phyloP scores from a whole-genome alignment of 2,113 vertebrate genomes.

The Erythrocercus mccallii region DNA sequence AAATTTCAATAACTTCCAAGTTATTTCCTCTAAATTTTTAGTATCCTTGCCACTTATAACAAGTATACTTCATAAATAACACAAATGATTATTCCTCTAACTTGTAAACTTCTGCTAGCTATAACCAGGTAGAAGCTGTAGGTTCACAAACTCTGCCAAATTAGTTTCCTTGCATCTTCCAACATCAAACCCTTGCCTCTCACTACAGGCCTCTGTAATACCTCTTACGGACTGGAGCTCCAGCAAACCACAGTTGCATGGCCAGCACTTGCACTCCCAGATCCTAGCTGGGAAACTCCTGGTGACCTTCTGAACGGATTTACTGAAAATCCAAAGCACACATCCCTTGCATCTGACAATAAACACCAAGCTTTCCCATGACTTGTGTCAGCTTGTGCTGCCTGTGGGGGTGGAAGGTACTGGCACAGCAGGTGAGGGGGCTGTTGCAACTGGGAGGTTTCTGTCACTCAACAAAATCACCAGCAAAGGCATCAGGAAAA shows the following conservation, averaged over 20 bases:
- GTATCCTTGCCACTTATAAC: not conserved
- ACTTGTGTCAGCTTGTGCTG: not conserved
- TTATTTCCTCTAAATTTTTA: not conserved
- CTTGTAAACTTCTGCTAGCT: not conserved
- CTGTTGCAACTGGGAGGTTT: not conserved
- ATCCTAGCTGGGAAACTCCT: not conserved
- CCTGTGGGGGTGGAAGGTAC: not conserved
- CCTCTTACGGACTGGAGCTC: no score
- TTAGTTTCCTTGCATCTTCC: not conserved
- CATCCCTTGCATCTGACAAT: not conserved
- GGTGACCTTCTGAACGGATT: no score
- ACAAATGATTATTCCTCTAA: not conserved
- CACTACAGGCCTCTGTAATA: no score
- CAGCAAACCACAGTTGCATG: not conserved
- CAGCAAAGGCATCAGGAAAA: not conserved
- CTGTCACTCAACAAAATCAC: not conserved
- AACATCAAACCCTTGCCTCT: not conserved
- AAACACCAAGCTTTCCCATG: not conserved
- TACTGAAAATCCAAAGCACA: not conserved
- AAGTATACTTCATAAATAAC: not conserved
- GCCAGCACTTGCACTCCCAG: not conserved
- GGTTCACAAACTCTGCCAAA: no score
- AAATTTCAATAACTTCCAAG: not conserved
- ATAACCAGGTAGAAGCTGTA: not conserved
- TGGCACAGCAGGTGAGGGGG: accelerated